Conservation (phyloP, 2,113 vertebrate species). For the Cervus canadensis region DNA sequence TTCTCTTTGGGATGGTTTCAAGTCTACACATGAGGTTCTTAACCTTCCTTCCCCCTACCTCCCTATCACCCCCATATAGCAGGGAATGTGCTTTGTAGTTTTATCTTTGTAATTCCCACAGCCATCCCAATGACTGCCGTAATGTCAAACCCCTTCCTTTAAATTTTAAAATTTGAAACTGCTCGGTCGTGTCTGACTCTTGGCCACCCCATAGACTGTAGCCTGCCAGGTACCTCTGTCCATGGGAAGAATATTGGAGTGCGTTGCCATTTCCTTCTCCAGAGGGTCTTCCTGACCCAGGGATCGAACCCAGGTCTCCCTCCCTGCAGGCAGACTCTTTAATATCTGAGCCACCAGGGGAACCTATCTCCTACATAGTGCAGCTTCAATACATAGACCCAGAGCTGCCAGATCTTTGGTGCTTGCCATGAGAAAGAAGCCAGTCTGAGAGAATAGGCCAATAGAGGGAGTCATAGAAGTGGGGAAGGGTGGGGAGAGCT, state of each 20-base stretch:
- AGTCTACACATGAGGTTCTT: neutral
- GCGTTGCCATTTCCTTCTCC: neutral
- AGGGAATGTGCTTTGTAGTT: neutral
- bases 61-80: too few relatives aligned
- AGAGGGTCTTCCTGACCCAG: neutral
- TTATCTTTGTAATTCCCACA: neutral
- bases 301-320: neutral
- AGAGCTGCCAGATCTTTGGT: neutral
- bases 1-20: neutral
- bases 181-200: accelerated
- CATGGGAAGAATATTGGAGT: neutral
- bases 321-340: neutral
- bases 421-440: neutral
- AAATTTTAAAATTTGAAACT: neutral
- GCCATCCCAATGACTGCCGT: accelerated
- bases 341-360: neutral
- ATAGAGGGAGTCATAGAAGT: neutral
- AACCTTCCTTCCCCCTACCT: neutral
- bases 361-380: neutral
- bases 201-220: neutral
- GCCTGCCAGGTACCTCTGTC: neutral
- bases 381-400: neutral
- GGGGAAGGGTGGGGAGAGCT: neutral
- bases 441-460: neutral
- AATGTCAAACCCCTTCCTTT: neutral